phyloP scores from a whole-genome alignment of 1,140 invertebrate genomes.

The Gyrodactylus bullatarudis region DNA sequence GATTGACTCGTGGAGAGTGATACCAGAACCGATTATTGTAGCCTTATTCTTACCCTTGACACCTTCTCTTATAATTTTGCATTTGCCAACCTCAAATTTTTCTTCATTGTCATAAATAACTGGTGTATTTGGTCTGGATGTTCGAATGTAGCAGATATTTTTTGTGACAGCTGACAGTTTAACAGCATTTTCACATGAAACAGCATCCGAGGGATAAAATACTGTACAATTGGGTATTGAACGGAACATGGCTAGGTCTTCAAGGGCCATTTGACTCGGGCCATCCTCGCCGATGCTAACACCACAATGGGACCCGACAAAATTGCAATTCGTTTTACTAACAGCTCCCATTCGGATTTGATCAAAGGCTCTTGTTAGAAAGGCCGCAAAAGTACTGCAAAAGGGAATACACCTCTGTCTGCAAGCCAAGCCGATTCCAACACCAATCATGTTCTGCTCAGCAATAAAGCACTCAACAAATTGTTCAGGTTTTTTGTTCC shows the following conservation, averaged over 20 bases:
- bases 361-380: constrained; percentile 76
- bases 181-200: constrained; percentile 56
- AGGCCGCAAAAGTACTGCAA: constrained; percentile 78
- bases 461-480: constrained; percentile 95
- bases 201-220: constrained; percentile 84
- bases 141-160: constrained; percentile 76
- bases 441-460: constrained; percentile 82
- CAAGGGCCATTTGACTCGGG: constrained; percentile 94
- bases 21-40: constrained; percentile 53
- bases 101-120: constrained; percentile 60
- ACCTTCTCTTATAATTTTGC: constrained; percentile 36
- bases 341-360: constrained; percentile 92
- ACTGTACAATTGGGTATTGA: constrained; percentile 56
- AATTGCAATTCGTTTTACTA: constrained; percentile 83
- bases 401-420: constrained; percentile 56
- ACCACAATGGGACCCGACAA: constrained; percentile 67
- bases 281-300: constrained; percentile 70
- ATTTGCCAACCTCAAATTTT: constrained; percentile 32
- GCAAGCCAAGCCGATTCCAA: constrained; percentile 56
- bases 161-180: constrained; percentile 76
- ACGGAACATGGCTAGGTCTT: constrained; percentile 82
- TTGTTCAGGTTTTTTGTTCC: constrained; percentile 19
- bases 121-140: constrained; percentile 52
- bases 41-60: constrained; percentile 36
- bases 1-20: constrained; percentile 61